A percentile compares a stretch with the other conserved stretches of the same genome.
These are phyloP conservation scores for Dipodomys merriami DNA, from an alignment of 2,113 vertebrate species.

Conservation along the genomic window DNA sequence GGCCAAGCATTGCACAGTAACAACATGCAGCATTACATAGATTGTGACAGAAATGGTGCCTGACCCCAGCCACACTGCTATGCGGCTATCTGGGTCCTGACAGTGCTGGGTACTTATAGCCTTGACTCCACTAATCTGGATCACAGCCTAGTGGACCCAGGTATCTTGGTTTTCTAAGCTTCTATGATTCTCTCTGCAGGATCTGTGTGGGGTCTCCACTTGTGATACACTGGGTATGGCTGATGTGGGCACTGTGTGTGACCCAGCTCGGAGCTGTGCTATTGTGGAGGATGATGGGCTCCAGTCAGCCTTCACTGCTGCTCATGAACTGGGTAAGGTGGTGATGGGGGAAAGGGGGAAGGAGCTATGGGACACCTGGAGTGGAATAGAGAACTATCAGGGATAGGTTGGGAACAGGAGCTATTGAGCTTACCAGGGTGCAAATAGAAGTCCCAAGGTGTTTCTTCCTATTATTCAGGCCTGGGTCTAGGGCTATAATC, in stretches of 20 bases:
- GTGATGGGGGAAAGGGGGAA: fast-evolving
- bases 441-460: neutral
- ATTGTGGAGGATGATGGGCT: slow-evolving; percentile 87
- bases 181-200: slow-evolving; percentile 67
- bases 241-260: slow-evolving; percentile 86
- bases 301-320: slow-evolving; percentile 84
- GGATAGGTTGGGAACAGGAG: no score
- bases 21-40: neutral
- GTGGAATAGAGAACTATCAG: neutral
- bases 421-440: neutral
- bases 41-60: fast-evolving
- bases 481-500: neutral
- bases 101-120: neutral
- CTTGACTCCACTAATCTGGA: neutral
- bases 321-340: slow-evolving; percentile 85
- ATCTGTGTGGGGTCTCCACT: slow-evolving; percentile 85
- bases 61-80: neutral
- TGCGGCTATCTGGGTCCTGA: neutral
- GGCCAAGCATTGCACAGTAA: neutral
- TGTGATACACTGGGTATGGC: slow-evolving; percentile 88
- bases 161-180: neutral
- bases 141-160: fast-evolving
- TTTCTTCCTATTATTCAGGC: neutral
- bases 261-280: slow-evolving; percentile 85
- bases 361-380: fast-evolving